Evolutionary conservation across 2,797 vertebrate genomes (phyloP).

Genomic region (Megaceryle alcyon): DNA sequence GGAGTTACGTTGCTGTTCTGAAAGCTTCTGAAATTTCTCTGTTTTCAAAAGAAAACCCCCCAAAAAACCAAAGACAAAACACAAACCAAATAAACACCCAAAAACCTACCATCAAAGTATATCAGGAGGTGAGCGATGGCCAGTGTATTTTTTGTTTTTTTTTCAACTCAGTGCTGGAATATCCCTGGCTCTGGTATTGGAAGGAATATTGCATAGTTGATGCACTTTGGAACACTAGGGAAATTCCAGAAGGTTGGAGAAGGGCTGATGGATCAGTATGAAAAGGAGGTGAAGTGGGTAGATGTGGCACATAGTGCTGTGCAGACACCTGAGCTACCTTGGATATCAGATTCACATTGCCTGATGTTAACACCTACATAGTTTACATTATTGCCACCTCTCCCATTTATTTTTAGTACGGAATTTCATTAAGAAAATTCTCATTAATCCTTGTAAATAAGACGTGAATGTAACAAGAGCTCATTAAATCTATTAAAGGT

Average conservation of each 20-base stretch:
- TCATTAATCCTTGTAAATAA: not conserved
- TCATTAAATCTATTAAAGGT: not conserved
- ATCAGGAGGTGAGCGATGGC: not conserved
- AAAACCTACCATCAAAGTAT: not conserved
- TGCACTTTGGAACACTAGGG: not conserved
- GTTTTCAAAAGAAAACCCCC: not conserved
- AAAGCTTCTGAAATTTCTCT: not conserved
- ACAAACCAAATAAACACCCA: not conserved
- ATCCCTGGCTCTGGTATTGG: not conserved
- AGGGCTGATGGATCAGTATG: not conserved
- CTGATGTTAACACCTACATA: fast-evolving
- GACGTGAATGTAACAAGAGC: not conserved
- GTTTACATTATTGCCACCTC: not conserved
- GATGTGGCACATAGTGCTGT: not conserved
- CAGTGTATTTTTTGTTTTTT: not conserved
- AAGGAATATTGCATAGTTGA: not conserved
- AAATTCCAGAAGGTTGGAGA: not conserved
- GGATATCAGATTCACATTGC: not conserved
- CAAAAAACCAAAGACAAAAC: fast-evolving
- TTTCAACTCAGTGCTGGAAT: not conserved
- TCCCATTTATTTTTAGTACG: not conserved
- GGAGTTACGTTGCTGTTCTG: not conserved
- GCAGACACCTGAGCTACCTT: not conserved
- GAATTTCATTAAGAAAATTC: not conserved
- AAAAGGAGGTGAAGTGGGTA: not conserved